Evolutionary conservation across 2,113 vertebrate species (phyloP).

Genomic region (Oenanthe oenanthe): DNA sequence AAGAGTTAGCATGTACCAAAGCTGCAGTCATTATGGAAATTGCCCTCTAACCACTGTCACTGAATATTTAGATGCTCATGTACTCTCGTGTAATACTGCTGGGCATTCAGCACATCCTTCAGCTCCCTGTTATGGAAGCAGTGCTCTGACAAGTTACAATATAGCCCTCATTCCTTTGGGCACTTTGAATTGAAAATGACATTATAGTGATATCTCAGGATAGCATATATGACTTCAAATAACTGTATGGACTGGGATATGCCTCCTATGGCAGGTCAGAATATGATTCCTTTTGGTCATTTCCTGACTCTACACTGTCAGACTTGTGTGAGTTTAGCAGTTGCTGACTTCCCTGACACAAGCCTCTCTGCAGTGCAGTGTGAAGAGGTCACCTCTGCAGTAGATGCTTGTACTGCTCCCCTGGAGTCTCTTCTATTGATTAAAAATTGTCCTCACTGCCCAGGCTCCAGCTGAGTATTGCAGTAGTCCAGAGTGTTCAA

Average conservation of each 20-base stretch:
- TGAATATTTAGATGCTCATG: not conserved
- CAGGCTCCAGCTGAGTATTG: not conserved
- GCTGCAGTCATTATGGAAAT: not conserved
- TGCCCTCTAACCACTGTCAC: rapidly evolving
- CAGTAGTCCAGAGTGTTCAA: not conserved
- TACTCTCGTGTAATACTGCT: rapidly evolving
- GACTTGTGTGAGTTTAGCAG: not conserved
- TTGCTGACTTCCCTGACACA: not conserved
- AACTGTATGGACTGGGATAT: not conserved
- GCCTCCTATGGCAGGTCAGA: rapidly evolving
- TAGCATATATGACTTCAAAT: not conserved
- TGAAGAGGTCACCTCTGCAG: not conserved
- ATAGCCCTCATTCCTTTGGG: not conserved
- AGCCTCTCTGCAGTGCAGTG: not conserved
- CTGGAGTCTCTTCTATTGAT: not conserved
- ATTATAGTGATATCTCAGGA: not conserved
- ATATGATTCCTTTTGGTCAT: not conserved
- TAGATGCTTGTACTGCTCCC: not conserved
- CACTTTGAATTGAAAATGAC: not conserved
- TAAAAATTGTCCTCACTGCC: not conserved
- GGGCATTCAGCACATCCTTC: not conserved
- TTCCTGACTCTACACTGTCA: not conserved
- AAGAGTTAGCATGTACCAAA: not conserved
- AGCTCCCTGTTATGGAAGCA: not conserved
- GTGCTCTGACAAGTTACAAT: not conserved